A percentile compares a stretch with the other conserved stretches of the same genome.
phyloP scores from a whole-genome alignment of 2,888 invertebrate species.

The Aquatica leii region DNA sequence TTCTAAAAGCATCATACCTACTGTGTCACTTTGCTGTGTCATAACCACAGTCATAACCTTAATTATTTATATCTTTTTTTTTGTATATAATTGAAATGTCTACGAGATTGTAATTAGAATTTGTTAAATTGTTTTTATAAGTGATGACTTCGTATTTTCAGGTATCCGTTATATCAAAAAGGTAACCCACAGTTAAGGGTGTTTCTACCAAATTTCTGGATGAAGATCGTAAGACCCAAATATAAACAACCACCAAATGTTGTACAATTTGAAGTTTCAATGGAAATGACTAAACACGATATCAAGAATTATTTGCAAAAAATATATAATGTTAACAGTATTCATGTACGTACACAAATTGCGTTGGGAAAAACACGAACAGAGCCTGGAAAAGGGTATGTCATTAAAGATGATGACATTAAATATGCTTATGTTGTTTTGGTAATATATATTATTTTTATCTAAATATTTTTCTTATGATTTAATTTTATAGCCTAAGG shows the following conservation, averaged over 20 bases:
- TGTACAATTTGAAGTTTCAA: constrained; percentile 89
- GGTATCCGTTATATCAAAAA: constrained; percentile 90
- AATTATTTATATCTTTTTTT: too few species aligned
- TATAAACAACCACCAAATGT: constrained; percentile 77
- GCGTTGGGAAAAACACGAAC: constrained; percentile 72
- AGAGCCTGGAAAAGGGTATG: constrained; percentile 68
- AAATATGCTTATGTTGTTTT: constrained; percentile 82
- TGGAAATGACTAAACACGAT: constrained; percentile 92
- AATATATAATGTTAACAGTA: constrained; percentile 87
- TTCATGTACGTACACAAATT: constrained; percentile 80
- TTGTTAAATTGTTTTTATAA: not conserved
- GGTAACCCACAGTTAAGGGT: constrained; percentile 95
- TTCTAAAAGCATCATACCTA: too few species aligned
- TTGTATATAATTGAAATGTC: constrained; percentile 14
- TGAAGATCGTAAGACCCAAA: constrained; percentile 84
- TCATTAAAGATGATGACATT: constrained; percentile 83
- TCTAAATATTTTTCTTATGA: constrained; percentile 4
- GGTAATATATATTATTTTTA: constrained; percentile 61
- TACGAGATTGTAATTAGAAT: constrained; percentile 17
- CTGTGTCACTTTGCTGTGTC: too few species aligned
- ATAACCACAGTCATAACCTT: too few species aligned
- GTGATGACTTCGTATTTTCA: constrained; percentile 50
- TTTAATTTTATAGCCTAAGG: constrained; percentile 70
- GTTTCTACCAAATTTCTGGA: constrained; percentile 96
- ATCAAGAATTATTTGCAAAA: constrained; percentile 94